phyloP scores from a whole-genome alignment of 2,113 vertebrate species.

The Atrichornis clamosus region DNA sequence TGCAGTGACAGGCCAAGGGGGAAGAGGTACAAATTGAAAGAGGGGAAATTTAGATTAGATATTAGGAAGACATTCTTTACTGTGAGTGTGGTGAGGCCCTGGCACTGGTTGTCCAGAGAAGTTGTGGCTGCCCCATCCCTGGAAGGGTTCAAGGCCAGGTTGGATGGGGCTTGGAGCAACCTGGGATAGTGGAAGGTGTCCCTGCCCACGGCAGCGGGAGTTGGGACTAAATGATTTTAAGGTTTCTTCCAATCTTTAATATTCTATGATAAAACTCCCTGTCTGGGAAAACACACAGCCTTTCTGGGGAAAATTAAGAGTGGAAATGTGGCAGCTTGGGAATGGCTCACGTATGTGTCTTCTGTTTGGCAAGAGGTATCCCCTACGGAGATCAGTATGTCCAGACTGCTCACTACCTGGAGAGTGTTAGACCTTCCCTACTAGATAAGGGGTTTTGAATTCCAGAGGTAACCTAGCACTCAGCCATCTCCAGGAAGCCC shows the following conservation, averaged over 20 bases:
- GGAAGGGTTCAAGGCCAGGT: not conserved
- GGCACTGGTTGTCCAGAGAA: not conserved
- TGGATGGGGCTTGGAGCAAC: not conserved
- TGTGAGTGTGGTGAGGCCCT: not conserved
- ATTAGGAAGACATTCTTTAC: not conserved
- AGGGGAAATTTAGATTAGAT: not conserved
- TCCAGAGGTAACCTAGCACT: not conserved
- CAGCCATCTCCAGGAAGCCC: not conserved
- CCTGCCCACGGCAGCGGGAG: not conserved
- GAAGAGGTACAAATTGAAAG: not conserved
- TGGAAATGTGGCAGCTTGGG: not conserved
- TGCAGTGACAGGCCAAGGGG: not conserved
- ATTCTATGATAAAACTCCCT: not conserved
- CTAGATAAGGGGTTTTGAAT: not conserved
- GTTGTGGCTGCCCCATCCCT: not conserved
- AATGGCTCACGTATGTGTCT: not conserved
- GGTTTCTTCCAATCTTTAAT: not conserved
- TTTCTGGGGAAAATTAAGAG: not conserved
- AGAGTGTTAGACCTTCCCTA: not conserved
- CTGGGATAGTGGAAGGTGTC: not conserved
- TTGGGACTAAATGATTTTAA: not conserved
- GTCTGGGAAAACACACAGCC: not conserved
- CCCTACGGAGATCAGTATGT: rapidly evolving
- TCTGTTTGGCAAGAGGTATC: not conserved
- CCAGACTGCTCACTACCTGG: not conserved